phyloP scores from a whole-genome alignment of 2,888 invertebrate species.

The Busseola fusca region DNA sequence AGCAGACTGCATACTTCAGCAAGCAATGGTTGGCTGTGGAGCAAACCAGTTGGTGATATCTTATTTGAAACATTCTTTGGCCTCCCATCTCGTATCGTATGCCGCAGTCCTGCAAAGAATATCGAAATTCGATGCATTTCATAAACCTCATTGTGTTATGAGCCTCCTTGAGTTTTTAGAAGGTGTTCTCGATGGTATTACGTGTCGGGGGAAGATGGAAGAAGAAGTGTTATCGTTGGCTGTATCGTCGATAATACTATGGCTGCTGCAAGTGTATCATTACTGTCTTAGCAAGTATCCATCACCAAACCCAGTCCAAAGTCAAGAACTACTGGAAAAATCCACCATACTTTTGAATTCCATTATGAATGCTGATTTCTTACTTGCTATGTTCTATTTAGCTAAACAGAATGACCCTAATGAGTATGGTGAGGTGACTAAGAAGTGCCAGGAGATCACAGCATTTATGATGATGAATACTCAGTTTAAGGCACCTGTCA shows the following conservation, averaged over 20 bases:
- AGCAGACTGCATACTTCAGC: conserved; percentile 97
- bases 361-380: conserved; percentile 92
- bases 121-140: conserved; percentile 95
- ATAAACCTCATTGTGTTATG: conserved; percentile 96
- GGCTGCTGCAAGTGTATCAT: conserved; percentile 94
- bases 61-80: conserved; percentile 97
- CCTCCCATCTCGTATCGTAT: conserved; percentile 96
- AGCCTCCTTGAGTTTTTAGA: conserved; percentile 96
- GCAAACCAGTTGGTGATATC: conserved; percentile 97
- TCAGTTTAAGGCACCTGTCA: conserved; percentile 87
- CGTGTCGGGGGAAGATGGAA: conserved; percentile 95
- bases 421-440: conserved; percentile 90
- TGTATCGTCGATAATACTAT: conserved; percentile 94
- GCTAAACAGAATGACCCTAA: conserved; percentile 95
- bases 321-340: conserved; percentile 91
- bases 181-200: conserved; percentile 90
- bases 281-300: conserved; percentile 85
- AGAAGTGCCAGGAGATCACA: conserved; percentile 93
- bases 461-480: conserved; percentile 89
- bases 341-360: conserved; percentile 91
- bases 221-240: conserved; percentile 95
- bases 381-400: conserved; percentile 94
- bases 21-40: conserved; percentile 97
- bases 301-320: conserved; percentile 84
- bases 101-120: conserved; percentile 96